Percentiles rank a stretch among this genome's conserved stretches.
phyloP scores from a whole-genome alignment of 2,797 vertebrate species.

The Echiichthys vipera region DNA sequence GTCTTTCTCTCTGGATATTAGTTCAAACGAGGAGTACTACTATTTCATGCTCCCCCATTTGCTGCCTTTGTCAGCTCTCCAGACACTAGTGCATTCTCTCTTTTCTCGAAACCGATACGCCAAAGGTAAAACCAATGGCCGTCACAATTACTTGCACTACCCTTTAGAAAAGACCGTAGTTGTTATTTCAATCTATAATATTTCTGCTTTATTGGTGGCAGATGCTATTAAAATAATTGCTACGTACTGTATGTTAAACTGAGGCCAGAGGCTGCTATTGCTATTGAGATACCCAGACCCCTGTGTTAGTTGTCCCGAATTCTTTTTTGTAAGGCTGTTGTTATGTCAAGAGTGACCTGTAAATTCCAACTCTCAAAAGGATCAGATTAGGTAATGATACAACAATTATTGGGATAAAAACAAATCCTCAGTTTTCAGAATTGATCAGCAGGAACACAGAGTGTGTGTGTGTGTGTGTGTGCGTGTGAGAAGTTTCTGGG shows the following conservation, averaged over 20 bases:
- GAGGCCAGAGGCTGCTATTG: neutral
- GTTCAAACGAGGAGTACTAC: conserved; percentile 48
- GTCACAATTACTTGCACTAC: conserved; percentile 30
- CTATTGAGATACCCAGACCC: neutral
- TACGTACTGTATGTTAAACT: neutral
- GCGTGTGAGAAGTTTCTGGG: no score
- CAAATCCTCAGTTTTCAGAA: neutral
- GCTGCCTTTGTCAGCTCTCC: conserved; percentile 49
- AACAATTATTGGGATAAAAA: neutral
- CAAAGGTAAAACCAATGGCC: conserved; percentile 49
- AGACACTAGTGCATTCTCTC: conserved; percentile 33
- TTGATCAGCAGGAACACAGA: conserved; percentile 8
- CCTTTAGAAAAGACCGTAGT: no score
- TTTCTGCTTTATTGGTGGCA: neutral
- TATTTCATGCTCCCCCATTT: conserved; percentile 49
- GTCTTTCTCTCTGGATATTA: conserved; percentile 58
- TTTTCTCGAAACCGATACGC: conserved; percentile 13
- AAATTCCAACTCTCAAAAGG: neutral
- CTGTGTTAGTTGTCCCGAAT: neutral
- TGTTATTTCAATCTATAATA: neutral
- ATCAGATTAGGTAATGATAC: neutral
- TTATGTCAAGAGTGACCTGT: neutral
- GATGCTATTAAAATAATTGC: neutral
- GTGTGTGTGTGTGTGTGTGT: no score
- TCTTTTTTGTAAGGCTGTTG: neutral